Percentiles rank a stretch among this genome's conserved stretches.
Evolutionary conservation across 2,888 invertebrate species (phyloP).

Genomic region (Amaurobius ferox): DNA sequence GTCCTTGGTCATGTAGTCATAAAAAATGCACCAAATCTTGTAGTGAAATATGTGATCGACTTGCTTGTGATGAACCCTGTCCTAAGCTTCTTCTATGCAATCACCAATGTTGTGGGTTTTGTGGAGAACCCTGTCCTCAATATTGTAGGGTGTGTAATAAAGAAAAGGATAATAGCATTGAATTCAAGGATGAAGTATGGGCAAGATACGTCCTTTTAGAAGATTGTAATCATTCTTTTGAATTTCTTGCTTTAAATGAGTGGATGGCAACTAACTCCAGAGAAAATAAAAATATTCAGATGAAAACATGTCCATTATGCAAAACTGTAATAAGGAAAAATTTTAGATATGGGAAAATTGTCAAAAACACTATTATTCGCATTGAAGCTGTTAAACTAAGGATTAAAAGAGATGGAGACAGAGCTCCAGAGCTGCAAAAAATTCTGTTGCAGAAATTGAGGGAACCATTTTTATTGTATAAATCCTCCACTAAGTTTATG

Average conservation of each 20-base stretch:
- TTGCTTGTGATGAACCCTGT: slow-evolving; percentile 77
- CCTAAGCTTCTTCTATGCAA: slow-evolving; percentile 79
- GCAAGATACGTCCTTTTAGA: slow-evolving; percentile 75
- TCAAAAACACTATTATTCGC: slow-evolving; percentile 78
- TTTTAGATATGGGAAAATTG: slow-evolving; percentile 80
- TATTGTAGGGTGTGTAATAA: slow-evolving; percentile 81
- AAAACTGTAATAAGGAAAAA: slow-evolving; percentile 80
- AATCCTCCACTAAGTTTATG: not conserved
- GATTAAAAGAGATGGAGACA: slow-evolving; percentile 74
- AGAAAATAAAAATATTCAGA: slow-evolving; percentile 36
- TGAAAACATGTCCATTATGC: slow-evolving; percentile 68
- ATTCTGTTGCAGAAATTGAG: not conserved
- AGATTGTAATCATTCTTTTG: slow-evolving; percentile 77
- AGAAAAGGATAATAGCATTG: slow-evolving; percentile 75
- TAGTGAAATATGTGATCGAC: slow-evolving; percentile 77
- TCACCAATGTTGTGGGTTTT: slow-evolving; percentile 84
- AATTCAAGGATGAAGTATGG: slow-evolving; percentile 51
- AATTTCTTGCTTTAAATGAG: slow-evolving; percentile 74
- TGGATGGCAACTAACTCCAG: slow-evolving; percentile 33
- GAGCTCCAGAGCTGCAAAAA: slow-evolving; percentile 19
- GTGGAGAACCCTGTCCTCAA: slow-evolving; percentile 85
- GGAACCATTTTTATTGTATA: not conserved
- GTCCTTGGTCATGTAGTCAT: slow-evolving; percentile 77
- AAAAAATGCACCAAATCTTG: slow-evolving; percentile 76
- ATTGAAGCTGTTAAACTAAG: slow-evolving; percentile 77